phyloP scores from a whole-genome alignment of 2,797 vertebrate species.

The Gallinago stenura region DNA sequence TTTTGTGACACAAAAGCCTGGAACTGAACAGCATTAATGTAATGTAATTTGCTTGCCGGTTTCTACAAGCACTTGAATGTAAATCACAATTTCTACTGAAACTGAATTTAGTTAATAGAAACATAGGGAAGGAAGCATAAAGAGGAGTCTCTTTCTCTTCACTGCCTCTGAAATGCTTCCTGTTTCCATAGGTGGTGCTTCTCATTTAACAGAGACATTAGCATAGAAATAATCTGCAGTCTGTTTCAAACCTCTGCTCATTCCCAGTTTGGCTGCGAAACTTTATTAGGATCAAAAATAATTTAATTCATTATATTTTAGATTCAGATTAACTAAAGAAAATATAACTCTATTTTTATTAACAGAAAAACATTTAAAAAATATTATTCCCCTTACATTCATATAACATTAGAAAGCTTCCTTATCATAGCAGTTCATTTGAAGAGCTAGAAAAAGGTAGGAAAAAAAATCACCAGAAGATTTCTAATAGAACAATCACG shows the following conservation, averaged over 20 bases:
- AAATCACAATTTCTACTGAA: slow-evolving; percentile 6
- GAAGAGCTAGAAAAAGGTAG: background rate
- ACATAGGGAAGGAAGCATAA: background rate
- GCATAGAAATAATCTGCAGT: slow-evolving; percentile 46
- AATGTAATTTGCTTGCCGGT: background rate
- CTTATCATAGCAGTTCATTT: background rate
- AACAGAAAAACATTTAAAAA: slow-evolving; percentile 23
- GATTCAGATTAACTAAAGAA: background rate
- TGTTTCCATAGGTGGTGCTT: slow-evolving; percentile 53
- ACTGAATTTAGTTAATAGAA: slow-evolving; percentile 17
- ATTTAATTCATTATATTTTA: slow-evolving; percentile 27
- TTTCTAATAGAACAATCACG: slow-evolving; percentile 46
- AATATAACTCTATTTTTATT: slow-evolving; percentile 5
- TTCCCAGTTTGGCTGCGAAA: slow-evolving; percentile 22
- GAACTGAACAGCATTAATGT: background rate
- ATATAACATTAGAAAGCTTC: background rate
- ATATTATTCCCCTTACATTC: background rate
- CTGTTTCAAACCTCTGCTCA: slow-evolving; percentile 20
- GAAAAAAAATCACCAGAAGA: slow-evolving; percentile 22
- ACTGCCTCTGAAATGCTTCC: slow-evolving; percentile 7
- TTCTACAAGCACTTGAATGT: background rate
- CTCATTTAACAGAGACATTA: slow-evolving; percentile 63
- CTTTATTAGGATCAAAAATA: slow-evolving; percentile 9
- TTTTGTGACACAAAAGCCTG: background rate
- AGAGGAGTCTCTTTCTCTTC: background rate